Evolutionary conservation across 2,797 vertebrate species (phyloP).

Genomic region (Mormyrops boulengeri): DNA sequence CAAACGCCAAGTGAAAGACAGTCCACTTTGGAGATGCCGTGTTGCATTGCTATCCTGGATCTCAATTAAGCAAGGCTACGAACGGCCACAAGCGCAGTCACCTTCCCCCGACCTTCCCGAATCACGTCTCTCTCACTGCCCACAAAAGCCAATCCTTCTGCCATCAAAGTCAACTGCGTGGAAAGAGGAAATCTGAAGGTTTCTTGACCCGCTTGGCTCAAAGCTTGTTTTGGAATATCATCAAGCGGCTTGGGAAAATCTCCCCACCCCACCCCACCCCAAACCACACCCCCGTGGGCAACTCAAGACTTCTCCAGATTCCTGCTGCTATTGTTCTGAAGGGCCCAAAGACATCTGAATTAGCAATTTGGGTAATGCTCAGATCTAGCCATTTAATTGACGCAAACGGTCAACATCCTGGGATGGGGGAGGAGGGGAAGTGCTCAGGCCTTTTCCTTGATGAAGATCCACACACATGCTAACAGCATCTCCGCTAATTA

Average conservation of each 20-base stretch:
- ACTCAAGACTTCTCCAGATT: constrained; percentile 35
- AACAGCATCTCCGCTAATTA: constrained; percentile 7
- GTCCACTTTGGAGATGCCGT: background rate
- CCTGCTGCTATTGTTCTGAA: constrained; percentile 38
- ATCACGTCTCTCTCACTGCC: constrained; percentile 5
- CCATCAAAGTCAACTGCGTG: constrained; percentile 45
- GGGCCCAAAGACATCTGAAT: constrained; percentile 54
- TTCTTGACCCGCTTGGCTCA: constrained; percentile 42
- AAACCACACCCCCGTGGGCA: constrained; percentile 25
- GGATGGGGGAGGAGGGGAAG: background rate
- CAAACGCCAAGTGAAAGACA: background rate
- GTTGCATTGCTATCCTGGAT: constrained; percentile 22
- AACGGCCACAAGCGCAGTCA: constrained; percentile 30
- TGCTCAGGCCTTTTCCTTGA: background rate
- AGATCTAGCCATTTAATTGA: constrained; percentile 36
- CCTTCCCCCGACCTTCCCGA: constrained; percentile 42
- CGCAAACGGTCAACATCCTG: constrained; percentile 15
- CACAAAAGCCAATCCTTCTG: constrained; percentile 25
- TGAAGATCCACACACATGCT: constrained; percentile 1
- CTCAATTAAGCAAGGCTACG: constrained; percentile 31
- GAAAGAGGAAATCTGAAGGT: constrained; percentile 51
- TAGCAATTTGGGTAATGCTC: constrained; percentile 45
- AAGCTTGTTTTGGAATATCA: constrained; percentile 51
- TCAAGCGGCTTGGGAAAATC: constrained; percentile 42
- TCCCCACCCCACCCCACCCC: background rate